A percentile compares a stretch with the other conserved stretches of the same genome.
These are phyloP conservation scores for Lates calcarifer DNA, from an alignment of 2,113 vertebrate species.

Conservation along the genomic window DNA sequence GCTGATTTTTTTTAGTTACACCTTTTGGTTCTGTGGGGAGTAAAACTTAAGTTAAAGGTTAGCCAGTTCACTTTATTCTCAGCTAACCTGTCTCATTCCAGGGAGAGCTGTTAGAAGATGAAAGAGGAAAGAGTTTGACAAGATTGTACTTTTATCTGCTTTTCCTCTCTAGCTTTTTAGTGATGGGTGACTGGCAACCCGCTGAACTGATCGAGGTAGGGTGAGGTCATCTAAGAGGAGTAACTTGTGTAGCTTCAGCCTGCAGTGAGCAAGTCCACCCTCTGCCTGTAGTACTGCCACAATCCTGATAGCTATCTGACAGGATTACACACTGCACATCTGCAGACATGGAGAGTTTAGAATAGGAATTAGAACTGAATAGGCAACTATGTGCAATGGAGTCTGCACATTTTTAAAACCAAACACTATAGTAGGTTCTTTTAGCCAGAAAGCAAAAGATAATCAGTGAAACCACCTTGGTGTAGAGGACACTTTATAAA, in stretches of 20 bases:
- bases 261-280: background rate
- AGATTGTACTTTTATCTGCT: slow-evolving; percentile 26
- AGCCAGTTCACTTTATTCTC: slow-evolving; percentile 27
- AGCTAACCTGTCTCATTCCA: slow-evolving; percentile 14
- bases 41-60: slow-evolving; percentile 28
- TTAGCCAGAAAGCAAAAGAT: slow-evolving; percentile 11
- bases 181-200: background rate
- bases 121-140: slow-evolving; percentile 11
- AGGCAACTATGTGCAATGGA: background rate
- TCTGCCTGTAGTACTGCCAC: background rate
- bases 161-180: slow-evolving; percentile 10
- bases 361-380: background rate
- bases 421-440: background rate
- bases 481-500: background rate
- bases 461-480: background rate
- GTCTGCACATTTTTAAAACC: background rate
- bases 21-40: slow-evolving; percentile 38
- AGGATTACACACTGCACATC: background rate
- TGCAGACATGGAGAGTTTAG: background rate
- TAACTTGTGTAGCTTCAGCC: background rate
- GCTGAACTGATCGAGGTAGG: background rate
- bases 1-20: slow-evolving; percentile 28
- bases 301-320: background rate
- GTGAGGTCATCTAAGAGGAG: background rate
- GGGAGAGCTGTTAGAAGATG: background rate